These are phyloP conservation scores for Chrysopa pallens DNA, from an alignment of 1,140 invertebrate genomes.

Conservation along the genomic window DNA sequence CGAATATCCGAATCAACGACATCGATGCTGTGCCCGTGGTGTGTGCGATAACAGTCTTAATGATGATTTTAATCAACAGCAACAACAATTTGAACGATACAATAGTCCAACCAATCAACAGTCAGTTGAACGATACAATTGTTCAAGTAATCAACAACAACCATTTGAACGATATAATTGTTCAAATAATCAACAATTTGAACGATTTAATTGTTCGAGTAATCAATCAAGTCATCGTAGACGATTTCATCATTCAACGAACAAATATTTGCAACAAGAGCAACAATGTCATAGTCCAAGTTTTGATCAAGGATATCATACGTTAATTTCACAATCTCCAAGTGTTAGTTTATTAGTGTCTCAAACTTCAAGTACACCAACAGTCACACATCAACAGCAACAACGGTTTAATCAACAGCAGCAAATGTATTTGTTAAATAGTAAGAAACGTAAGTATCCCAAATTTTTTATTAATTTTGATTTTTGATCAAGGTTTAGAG, in stretches of 20 bases:
- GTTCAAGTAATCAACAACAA: not conserved
- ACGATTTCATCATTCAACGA: slow-evolving; percentile 1
- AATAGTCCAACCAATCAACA: not conserved
- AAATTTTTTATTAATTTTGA: too few species aligned
- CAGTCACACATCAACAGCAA: not conserved
- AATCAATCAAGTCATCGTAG: not conserved
- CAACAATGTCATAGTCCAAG: slow-evolving; percentile 24
- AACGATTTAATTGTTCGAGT: not conserved
- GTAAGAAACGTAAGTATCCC: not conserved
- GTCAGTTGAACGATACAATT: not conserved
- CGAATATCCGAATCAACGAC: not conserved
- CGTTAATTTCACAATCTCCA: slow-evolving; percentile 37
- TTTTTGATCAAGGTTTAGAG: too few species aligned
- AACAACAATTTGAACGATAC: not conserved
- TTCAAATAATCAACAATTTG: not conserved
- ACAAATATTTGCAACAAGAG: too few species aligned
- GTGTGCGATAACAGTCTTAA: not conserved
- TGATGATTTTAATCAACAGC: not conserved
- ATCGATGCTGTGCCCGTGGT: not conserved
- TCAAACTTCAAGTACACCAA: slow-evolving; percentile 8
- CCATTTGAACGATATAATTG: not conserved
- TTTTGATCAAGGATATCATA: slow-evolving; percentile 58
- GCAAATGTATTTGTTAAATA: not conserved
- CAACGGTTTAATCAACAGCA: slow-evolving; percentile 16
- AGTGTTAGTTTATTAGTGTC: slow-evolving; percentile 11